Percentiles rank a stretch among this genome's conserved stretches.
phyloP scores from a whole-genome alignment of 2,113 vertebrate species.

The Syngnathus scovelli region DNA sequence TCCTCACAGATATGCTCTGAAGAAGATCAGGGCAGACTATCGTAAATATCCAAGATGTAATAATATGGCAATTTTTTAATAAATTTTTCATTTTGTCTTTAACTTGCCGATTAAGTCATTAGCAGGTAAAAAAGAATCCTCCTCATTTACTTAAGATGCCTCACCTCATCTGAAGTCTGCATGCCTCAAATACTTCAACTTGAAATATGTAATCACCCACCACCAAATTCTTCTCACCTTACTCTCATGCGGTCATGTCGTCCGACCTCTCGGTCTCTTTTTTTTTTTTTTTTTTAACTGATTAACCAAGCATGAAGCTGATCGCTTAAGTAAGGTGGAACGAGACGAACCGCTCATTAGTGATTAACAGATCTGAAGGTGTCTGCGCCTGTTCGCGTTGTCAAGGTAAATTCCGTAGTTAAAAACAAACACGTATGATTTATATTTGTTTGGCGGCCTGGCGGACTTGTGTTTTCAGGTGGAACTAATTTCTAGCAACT shows the following conservation, averaged over 20 bases:
- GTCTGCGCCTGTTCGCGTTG: constrained; percentile 56
- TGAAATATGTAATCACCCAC: constrained; percentile 1
- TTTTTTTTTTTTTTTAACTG: constrained; percentile 64
- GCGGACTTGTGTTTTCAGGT: not conserved
- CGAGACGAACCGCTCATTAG: constrained; percentile 66
- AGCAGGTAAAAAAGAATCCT: not conserved
- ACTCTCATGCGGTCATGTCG: constrained; percentile 51
- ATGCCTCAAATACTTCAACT: constrained; percentile 45
- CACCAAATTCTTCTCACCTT: constrained; percentile 61
- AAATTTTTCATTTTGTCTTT: not conserved
- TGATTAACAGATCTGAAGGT: constrained; percentile 81
- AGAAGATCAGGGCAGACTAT: too few relatives aligned
- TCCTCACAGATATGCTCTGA: too few relatives aligned
- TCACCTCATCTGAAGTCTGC: not conserved
- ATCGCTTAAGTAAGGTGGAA: constrained; percentile 54
- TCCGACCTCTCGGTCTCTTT: constrained; percentile 57
- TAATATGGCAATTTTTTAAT: too few relatives aligned
- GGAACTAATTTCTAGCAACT: not conserved
- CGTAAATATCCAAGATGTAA: too few relatives aligned
- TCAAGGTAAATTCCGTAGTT: constrained; percentile 49
- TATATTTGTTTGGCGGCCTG: not conserved
- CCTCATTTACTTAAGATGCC: not conserved
- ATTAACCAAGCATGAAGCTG: constrained; percentile 78
- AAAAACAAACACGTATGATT: constrained; percentile 10
- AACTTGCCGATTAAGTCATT: not conserved